A percentile compares a stretch with the other conserved stretches of the same genome.
Evolutionary conservation across 2,888 invertebrate species (phyloP).

Genomic region (Chrysotoxum bicinctum): DNA sequence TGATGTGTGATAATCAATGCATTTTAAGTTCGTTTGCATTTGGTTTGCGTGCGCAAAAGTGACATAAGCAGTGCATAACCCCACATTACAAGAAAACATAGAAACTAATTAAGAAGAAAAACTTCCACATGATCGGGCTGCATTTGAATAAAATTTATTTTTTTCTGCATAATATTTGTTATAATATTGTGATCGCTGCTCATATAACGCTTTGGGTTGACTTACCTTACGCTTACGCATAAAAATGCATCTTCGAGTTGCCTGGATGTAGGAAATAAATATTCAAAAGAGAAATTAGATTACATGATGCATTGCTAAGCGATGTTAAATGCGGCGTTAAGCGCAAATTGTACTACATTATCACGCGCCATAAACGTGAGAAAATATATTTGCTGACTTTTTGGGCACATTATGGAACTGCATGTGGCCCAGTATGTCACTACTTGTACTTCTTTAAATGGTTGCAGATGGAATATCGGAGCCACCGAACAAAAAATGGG

Average conservation of each 20-base stretch:
- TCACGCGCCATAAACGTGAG: constrained; percentile 31
- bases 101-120: constrained; percentile 55
- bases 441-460: background rate
- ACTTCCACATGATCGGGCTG: constrained; percentile 14
- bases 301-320: constrained; percentile 40
- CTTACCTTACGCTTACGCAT: constrained; percentile 30
- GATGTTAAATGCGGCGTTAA: constrained; percentile 41
- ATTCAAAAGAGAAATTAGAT: constrained; percentile 67
- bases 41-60: constrained; percentile 25
- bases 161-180: background rate
- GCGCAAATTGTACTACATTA: constrained; percentile 13
- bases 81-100: constrained; percentile 37
- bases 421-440: constrained; percentile 8
- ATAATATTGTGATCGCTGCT: background rate
- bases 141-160: background rate
- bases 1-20: constrained; percentile 25
- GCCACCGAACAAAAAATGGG: background rate
- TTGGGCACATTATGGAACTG: background rate
- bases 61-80: constrained; percentile 54
- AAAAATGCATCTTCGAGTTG: constrained; percentile 14
- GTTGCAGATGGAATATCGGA: background rate
- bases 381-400: background rate
- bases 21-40: constrained; percentile 28
- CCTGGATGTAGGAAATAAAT: constrained; percentile 53
- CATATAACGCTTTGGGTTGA: background rate